Conservation (phyloP, 1,140 invertebrate species). For the Euura saliciscinereae region DNA sequence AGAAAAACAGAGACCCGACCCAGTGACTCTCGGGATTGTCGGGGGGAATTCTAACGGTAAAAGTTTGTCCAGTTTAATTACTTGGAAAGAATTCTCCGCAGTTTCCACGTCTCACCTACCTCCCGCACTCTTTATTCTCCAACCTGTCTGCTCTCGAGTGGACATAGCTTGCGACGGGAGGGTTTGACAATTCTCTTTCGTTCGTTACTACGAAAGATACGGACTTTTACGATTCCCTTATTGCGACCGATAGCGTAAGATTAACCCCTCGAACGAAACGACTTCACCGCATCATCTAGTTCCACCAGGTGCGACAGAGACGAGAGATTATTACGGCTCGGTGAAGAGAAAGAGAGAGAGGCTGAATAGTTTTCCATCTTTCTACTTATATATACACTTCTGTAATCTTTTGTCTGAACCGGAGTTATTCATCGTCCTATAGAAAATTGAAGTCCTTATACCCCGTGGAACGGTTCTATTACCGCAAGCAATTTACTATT, state of each 20-base stretch:
- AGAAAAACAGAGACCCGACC: too few relatives aligned
- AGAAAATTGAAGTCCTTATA: not conserved
- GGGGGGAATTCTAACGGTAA: slow-evolving; percentile 52
- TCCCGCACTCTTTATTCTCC: too few relatives aligned
- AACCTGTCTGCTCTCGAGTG: not conserved
- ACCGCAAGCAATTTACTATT: not conserved
- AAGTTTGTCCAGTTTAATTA: slow-evolving; percentile 58
- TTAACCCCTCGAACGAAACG: not conserved
- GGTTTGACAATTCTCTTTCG: not conserved
- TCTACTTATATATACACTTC: not conserved
- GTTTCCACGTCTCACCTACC: not conserved
- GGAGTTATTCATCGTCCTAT: not conserved
- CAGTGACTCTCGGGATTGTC: not conserved
- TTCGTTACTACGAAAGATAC: not conserved
- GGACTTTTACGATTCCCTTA: slow-evolving; percentile 3
- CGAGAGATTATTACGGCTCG: not conserved
- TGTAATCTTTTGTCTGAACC: not conserved
- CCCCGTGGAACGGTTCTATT: not conserved
- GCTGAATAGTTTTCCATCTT: not conserved
- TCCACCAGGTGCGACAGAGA: not conserved
- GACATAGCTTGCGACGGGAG: not conserved
- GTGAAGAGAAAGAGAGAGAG: not conserved
- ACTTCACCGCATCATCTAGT: too few relatives aligned
- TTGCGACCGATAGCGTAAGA: not conserved
- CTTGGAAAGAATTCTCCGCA: slow-evolving; percentile 56